Percentiles rank a stretch among this genome's conserved stretches.
Evolutionary conservation across 2,113 vertebrate genomes (phyloP).

Genomic region (Labeo catla): DNA sequence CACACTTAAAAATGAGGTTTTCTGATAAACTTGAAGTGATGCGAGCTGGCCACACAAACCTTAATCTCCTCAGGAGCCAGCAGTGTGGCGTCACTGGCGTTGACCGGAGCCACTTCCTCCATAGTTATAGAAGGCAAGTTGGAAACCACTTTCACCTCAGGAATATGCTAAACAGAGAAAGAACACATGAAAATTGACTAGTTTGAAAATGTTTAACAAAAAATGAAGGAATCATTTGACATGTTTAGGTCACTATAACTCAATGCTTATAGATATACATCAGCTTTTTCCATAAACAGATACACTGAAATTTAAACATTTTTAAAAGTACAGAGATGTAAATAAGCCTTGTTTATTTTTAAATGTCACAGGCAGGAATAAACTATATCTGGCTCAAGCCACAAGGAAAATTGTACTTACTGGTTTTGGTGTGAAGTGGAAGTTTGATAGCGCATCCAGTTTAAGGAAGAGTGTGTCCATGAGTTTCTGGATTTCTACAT

Average conservation of each 20-base stretch:
- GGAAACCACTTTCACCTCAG: slow-evolving; percentile 93
- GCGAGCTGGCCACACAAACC: slow-evolving; percentile 71
- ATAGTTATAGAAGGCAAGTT: slow-evolving; percentile 91
- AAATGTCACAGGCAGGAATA: too few species aligned
- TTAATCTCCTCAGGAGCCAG: slow-evolving; percentile 95
- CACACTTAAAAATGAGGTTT: not conserved
- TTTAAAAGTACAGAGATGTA: not conserved
- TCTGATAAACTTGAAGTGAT: not conserved
- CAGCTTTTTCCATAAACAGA: not conserved
- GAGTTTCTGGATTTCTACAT: slow-evolving; percentile 91
- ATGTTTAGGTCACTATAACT: not conserved
- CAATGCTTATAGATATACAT: not conserved
- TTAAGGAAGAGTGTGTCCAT: slow-evolving; percentile 94
- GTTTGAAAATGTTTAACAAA: not conserved
- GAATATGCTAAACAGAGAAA: slow-evolving; percentile 78
- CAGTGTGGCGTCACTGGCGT: slow-evolving; percentile 84
- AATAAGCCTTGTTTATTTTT: not conserved
- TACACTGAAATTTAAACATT: not conserved
- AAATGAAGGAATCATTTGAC: not conserved
- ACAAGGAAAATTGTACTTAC: slow-evolving; percentile 68
- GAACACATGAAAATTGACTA: not conserved
- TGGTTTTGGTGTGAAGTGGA: slow-evolving; percentile 95
- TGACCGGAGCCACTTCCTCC: slow-evolving; percentile 96
- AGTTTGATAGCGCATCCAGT: slow-evolving; percentile 94
- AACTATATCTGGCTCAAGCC: not conserved